Conservation (phyloP, 2,113 vertebrate genomes). For the Oenanthe melanoleuca region DNA sequence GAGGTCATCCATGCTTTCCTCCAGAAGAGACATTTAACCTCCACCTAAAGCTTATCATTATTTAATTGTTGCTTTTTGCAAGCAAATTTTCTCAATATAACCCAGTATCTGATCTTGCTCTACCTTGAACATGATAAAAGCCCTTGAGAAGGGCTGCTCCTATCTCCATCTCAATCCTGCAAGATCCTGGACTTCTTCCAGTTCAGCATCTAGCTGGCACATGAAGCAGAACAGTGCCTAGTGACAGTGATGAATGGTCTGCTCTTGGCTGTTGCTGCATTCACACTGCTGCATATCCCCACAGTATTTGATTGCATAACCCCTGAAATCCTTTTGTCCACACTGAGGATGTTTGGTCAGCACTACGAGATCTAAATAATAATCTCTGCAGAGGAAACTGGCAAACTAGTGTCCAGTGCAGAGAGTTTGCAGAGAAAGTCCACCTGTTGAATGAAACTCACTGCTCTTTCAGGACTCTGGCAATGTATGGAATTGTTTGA, state of each 20-base stretch:
- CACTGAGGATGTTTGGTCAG: background rate
- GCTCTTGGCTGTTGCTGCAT: background rate
- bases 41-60: background rate
- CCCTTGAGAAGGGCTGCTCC: background rate
- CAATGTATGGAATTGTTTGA: background rate
- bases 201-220: background rate
- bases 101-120: background rate
- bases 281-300: background rate
- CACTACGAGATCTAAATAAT: background rate
- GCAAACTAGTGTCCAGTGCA: background rate
- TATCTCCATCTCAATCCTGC: background rate
- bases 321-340: conserved; percentile 29
- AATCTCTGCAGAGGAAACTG: background rate
- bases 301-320: background rate
- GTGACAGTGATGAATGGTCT: background rate
- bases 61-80: background rate
- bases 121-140: background rate
- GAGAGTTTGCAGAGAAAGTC: background rate
- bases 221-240: background rate
- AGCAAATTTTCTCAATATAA: background rate
- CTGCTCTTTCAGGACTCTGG: background rate
- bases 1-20: background rate
- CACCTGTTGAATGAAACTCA: background rate
- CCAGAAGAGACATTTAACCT: background rate
- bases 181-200: conserved; percentile 16